A percentile compares a stretch with the other conserved stretches of the same genome.
phyloP scores from a whole-genome alignment of 2,113 vertebrate genomes.

The Malurus alboscapulatus region DNA sequence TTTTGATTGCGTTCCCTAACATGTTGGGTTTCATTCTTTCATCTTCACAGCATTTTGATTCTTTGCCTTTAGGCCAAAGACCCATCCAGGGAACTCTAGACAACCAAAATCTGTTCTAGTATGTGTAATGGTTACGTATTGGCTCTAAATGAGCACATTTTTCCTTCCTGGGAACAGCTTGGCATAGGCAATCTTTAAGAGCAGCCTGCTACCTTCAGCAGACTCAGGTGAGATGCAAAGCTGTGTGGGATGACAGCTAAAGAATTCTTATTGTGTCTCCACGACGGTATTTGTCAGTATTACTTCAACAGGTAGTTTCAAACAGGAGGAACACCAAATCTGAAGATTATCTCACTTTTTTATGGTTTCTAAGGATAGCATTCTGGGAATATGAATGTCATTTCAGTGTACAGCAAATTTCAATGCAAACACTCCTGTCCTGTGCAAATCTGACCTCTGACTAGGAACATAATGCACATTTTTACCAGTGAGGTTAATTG shows the following conservation, averaged over 20 bases:
- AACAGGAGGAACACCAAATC: not conserved
- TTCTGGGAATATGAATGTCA: not conserved
- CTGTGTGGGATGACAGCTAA: not conserved
- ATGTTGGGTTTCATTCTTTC: not conserved
- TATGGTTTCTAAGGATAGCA: not conserved
- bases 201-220: not conserved
- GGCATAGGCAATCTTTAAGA: not conserved
- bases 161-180: not conserved
- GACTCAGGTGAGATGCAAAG: not conserved
- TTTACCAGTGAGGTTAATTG: not conserved
- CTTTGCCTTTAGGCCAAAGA: not conserved
- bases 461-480: not conserved
- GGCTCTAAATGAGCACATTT: not conserved
- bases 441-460: not conserved
- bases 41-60: not conserved
- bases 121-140: not conserved
- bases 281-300: not conserved
- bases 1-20: not conserved
- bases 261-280: not conserved
- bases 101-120: not conserved
- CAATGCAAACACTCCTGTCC: accelerated
- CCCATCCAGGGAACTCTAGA: not conserved
- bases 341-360: not conserved
- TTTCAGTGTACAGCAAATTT: not conserved
- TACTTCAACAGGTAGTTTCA: not conserved